These are phyloP conservation scores for Paelopatides confundens DNA, from an alignment of 53 echinoderm and acorn worm genomes.

Conservation along the genomic window DNA sequence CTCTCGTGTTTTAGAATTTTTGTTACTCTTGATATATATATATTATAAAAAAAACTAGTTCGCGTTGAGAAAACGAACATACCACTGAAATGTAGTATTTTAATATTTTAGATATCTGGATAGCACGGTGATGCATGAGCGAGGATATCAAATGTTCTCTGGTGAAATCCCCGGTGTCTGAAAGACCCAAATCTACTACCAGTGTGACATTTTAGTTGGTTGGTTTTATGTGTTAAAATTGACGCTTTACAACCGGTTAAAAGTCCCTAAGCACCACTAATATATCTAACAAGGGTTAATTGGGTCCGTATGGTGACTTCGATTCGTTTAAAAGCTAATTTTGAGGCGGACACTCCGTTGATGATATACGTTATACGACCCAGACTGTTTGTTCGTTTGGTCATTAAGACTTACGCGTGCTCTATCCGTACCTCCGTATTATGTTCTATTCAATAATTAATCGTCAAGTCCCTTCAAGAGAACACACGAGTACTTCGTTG, in stretches of 20 bases:
- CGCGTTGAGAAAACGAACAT: constrained; percentile 14
- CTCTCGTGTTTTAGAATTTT: neutral
- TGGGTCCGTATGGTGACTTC: constrained; percentile 37
- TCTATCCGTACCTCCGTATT: neutral
- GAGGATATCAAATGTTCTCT: constrained; percentile 5
- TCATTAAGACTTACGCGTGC: constrained; percentile 26
- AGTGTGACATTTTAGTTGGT: constrained; percentile 27
- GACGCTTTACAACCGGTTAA: constrained; percentile 36
- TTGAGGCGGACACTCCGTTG: neutral
- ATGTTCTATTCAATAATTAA: constrained; percentile 33
- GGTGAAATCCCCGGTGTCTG: neutral
- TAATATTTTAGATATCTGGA: neutral
- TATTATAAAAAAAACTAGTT: neutral
- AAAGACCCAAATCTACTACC: constrained; percentile 29
- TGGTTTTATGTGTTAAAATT: constrained; percentile 1
- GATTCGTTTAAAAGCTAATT: constrained; percentile 27
- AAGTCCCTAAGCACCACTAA: constrained; percentile 33
- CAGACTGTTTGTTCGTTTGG: constrained; percentile 10
- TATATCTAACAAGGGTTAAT: constrained; percentile 34
- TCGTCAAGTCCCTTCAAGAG: constrained; percentile 1
- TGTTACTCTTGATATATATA: neutral
- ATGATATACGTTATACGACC: constrained; percentile 18
- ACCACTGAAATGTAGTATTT: neutral
- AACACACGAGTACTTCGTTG: constrained; percentile 19
- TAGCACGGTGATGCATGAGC: neutral